A percentile compares a stretch with the other conserved stretches of the same genome.
Evolutionary conservation across 2,888 invertebrate species (phyloP).

Genomic region (Amphipyra berbera): DNA sequence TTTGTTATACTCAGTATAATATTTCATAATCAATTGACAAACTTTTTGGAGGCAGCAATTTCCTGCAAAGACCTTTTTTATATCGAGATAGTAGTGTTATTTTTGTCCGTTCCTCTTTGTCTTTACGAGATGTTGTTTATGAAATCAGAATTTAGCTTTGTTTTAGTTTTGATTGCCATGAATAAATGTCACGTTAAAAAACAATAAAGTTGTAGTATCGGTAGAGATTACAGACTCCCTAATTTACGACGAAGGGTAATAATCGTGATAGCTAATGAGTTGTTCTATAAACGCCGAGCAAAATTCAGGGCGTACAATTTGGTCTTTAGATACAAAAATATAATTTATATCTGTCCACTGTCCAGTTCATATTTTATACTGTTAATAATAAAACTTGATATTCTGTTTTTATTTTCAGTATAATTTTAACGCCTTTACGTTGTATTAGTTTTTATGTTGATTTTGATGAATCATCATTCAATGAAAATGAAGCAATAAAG

Average conservation of each 20-base stretch:
- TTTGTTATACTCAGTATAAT: background rate
- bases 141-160: conserved; percentile 15
- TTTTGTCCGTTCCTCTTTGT: conserved; percentile 3
- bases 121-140: conserved; percentile 27
- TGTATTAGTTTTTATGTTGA: background rate
- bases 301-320: conserved; percentile 8
- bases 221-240: conserved; percentile 13
- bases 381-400: background rate
- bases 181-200: conserved; percentile 37
- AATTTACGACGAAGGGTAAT: conserved; percentile 18
- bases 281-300: conserved; percentile 16
- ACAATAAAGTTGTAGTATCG: conserved; percentile 25
- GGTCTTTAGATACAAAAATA: conserved; percentile 18
- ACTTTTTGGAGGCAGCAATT: conserved; percentile 13
- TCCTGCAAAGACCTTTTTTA: conserved; percentile 18
- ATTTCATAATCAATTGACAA: conserved; percentile 2
- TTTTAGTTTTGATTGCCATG: conserved; percentile 28
- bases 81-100: conserved; percentile 5
- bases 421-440: background rate
- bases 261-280: conserved; percentile 17
- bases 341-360: background rate
- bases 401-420: background rate
- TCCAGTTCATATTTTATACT: background rate
- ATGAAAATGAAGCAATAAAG: conserved; percentile 9
- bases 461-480: conserved; percentile 2